These are phyloP conservation scores for Hyles lineata DNA, from an alignment of 2,888 invertebrate genomes.

Conservation along the genomic window DNA sequence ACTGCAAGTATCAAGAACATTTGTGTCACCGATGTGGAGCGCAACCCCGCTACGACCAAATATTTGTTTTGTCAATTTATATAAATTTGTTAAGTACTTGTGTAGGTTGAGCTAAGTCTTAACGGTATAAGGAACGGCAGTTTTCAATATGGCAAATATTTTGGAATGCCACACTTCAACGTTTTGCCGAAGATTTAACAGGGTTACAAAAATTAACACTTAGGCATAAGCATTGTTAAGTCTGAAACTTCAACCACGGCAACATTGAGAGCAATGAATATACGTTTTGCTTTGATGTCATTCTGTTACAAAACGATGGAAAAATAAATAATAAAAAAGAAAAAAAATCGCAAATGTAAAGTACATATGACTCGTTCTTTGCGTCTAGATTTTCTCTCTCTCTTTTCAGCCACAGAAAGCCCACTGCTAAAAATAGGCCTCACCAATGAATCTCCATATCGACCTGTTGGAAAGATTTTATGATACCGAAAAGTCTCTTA, in stretches of 20 bases:
- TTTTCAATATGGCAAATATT: background rate
- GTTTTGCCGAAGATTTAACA: background rate
- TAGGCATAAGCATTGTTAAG: background rate
- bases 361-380: too few species aligned
- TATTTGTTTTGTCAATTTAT: constrained; percentile 43
- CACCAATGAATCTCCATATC: too few species aligned
- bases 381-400: too few species aligned
- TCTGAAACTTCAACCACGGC: background rate
- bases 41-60: constrained; percentile 36
- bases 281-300: background rate
- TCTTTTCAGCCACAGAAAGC: too few species aligned
- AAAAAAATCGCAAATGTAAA: too few species aligned
- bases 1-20: background rate
- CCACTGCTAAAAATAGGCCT: too few species aligned
- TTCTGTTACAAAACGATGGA: too few species aligned
- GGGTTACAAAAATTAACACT: constrained; percentile 13
- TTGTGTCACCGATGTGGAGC: constrained; percentile 29
- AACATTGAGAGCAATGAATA: background rate
- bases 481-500: too few species aligned
- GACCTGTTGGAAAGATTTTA: too few species aligned
- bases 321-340: too few species aligned
- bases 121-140: constrained; percentile 28
- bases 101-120: constrained; percentile 42
- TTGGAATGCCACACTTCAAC: background rate
- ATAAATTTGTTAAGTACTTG: constrained; percentile 35